Percentiles rank a stretch among this genome's conserved stretches.
Evolutionary conservation across 2,888 invertebrate species (phyloP).

Genomic region (Dugesia japonica): DNA sequence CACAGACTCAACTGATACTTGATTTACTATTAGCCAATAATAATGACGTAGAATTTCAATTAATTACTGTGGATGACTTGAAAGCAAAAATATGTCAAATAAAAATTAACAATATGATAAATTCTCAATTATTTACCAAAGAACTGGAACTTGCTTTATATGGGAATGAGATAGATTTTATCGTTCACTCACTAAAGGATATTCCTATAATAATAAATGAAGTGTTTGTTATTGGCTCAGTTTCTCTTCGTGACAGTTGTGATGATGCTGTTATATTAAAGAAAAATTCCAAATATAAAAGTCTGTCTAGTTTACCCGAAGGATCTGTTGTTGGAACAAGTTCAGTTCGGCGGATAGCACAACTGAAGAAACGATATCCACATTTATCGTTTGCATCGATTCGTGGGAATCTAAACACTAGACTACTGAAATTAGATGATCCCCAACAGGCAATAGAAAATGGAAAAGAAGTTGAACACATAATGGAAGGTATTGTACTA

Average conservation of each 20-base stretch:
- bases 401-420: constrained; percentile 79
- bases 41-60: constrained; percentile 52
- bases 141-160: constrained; percentile 73
- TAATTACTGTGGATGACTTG: constrained; percentile 68
- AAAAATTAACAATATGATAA: constrained; percentile 82
- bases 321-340: constrained; percentile 60
- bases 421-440: constrained; percentile 60
- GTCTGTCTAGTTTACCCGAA: constrained; percentile 35
- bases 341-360: constrained; percentile 73
- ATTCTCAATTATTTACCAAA: constrained; percentile 81
- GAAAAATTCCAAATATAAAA: constrained; percentile 53
- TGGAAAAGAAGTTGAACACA: constrained; percentile 43
- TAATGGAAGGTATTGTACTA: constrained; percentile 63
- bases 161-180: constrained; percentile 58
- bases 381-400: constrained; percentile 60
- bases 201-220: constrained; percentile 67
- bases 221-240: constrained; percentile 67
- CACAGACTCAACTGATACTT: constrained; percentile 76
- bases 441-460: constrained; percentile 53
- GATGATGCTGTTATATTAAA: constrained; percentile 73
- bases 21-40: constrained; percentile 59
- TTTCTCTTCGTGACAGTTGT: constrained; percentile 66
- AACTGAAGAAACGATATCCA: constrained; percentile 63
- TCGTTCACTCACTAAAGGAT: constrained; percentile 87
- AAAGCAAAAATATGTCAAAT: constrained; percentile 76